A percentile compares a stretch with the other conserved stretches of the same genome.
Evolutionary conservation across 1,140 invertebrate species (phyloP).

Genomic region (Thalassaphorura encarpata): DNA sequence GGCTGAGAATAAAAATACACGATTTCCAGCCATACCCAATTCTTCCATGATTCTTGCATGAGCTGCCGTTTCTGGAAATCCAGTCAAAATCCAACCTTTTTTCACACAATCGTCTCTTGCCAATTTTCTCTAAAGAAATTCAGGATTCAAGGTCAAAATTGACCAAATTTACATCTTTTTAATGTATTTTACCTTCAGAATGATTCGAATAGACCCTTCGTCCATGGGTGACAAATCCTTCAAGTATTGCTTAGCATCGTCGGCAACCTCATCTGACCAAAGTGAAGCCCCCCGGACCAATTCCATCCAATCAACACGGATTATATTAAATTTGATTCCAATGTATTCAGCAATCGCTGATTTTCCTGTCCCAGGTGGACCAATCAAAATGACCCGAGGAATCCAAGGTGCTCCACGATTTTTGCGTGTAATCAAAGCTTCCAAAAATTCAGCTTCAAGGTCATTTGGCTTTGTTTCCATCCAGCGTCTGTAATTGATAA

Average conservation of each 20-base stretch:
- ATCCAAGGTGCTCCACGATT: conserved; percentile 26
- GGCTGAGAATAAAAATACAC: conserved; percentile 18
- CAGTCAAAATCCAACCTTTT: conserved; percentile 24
- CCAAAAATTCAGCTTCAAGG: conserved; percentile 23
- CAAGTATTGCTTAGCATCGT: conserved; percentile 18
- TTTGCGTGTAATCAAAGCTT: conserved; percentile 6
- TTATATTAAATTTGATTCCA: conserved; percentile 13
- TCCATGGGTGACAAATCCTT: conserved; percentile 16
- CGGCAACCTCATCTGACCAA: conserved; percentile 3
- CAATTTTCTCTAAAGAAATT: conserved; percentile 12
- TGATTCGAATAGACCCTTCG: conserved; percentile 7
- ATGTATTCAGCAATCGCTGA: conserved; percentile 11
- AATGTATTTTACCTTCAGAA: conserved; percentile 17
- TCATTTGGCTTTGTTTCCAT: background rate
- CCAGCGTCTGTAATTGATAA: conserved; percentile 17
- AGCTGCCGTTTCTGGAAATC: conserved; percentile 18
- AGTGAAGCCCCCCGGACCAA: conserved; percentile 16
- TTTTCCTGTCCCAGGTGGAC: conserved; percentile 14
- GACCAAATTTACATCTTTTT: background rate
- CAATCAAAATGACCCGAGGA: conserved; percentile 12
- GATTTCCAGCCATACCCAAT: conserved; percentile 8
- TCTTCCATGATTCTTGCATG: conserved; percentile 15
- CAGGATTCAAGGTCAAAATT: background rate
- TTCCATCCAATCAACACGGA: conserved; percentile 17
- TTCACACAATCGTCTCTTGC: conserved; percentile 16